Percentiles rank a stretch among this genome's conserved stretches.
Conservation (phyloP, 2,888 invertebrate genomes). For the Lochmaea capreae region DNA sequence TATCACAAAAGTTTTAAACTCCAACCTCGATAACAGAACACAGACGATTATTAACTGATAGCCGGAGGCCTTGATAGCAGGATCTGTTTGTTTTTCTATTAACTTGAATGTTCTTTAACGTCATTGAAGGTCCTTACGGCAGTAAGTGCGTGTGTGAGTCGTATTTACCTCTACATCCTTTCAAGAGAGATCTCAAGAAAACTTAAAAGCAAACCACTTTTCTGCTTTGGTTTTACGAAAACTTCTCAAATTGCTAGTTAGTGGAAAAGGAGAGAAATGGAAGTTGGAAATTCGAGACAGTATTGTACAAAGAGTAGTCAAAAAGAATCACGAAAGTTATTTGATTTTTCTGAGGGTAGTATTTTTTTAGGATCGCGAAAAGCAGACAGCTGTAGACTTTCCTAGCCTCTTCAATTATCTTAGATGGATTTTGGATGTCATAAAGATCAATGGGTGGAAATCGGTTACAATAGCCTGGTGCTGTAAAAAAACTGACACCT, state of each 20-base stretch:
- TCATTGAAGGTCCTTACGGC: constrained; percentile 13
- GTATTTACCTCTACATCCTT: constrained; percentile 25
- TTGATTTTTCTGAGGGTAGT: too few relatives aligned
- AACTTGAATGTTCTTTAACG: constrained; percentile 24
- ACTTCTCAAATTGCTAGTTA: constrained; percentile 5
- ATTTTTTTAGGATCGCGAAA: too few relatives aligned
- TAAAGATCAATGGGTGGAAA: too few relatives aligned
- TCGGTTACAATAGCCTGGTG: too few relatives aligned
- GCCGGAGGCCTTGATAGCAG: neutral
- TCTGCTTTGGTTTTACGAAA: constrained; percentile 15
- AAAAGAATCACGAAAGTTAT: neutral
- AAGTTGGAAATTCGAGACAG: neutral
- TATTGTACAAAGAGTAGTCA: neutral
- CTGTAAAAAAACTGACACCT: too few relatives aligned
- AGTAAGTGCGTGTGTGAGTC: constrained; percentile 28
- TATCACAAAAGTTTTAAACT: neutral
- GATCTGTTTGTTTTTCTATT: constrained; percentile 33
- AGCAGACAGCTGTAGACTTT: too few relatives aligned
- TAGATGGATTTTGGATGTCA: too few relatives aligned
- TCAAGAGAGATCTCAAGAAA: constrained; percentile 22
- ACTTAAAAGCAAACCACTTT: constrained; percentile 31
- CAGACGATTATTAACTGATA: neutral
- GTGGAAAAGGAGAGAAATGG: neutral
- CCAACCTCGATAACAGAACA: too few relatives aligned
- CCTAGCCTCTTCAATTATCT: too few relatives aligned